phyloP scores from a whole-genome alignment of 1,140 invertebrate species.

The Philotrypesis tridentata region DNA sequence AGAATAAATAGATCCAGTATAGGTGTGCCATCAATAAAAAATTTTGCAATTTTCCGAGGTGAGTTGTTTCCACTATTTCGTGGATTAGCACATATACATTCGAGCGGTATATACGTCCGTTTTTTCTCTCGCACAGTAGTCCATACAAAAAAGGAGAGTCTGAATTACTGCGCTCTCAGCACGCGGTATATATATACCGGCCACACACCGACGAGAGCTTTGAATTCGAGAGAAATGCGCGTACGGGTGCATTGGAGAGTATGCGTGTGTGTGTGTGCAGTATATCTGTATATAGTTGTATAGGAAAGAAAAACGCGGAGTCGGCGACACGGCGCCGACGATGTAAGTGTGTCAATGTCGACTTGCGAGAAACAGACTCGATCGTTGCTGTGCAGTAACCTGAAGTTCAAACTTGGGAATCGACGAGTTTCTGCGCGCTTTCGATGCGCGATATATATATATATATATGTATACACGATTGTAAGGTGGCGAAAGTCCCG shows the following conservation, averaged over 20 bases:
- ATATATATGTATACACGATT: no score
- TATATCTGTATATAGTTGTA: background rate
- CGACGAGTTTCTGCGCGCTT: conserved; percentile 20
- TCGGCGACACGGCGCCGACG: background rate
- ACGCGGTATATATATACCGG: no score
- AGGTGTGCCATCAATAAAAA: no score
- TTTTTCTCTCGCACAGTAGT: background rate
- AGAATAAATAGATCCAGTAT: no score
- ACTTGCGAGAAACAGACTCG: background rate
- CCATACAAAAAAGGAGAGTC: background rate
- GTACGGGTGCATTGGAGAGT: background rate
- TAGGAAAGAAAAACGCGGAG: background rate
- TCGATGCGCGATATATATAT: no score
- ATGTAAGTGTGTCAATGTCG: conserved; percentile 62
- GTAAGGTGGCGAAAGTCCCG: no score
- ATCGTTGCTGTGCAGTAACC: background rate
- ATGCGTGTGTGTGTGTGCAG: no score
- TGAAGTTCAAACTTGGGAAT: conserved; percentile 47
- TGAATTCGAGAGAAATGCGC: background rate
- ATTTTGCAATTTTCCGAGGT: no score
- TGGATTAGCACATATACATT: no score
- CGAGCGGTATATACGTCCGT: background rate
- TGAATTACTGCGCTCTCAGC: background rate
- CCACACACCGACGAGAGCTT: background rate
- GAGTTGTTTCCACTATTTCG: no score